A percentile compares a stretch with the other conserved stretches of the same genome.
Evolutionary conservation across 1,140 invertebrate species (phyloP).

Genomic region (Metopolophium dirhodum): DNA sequence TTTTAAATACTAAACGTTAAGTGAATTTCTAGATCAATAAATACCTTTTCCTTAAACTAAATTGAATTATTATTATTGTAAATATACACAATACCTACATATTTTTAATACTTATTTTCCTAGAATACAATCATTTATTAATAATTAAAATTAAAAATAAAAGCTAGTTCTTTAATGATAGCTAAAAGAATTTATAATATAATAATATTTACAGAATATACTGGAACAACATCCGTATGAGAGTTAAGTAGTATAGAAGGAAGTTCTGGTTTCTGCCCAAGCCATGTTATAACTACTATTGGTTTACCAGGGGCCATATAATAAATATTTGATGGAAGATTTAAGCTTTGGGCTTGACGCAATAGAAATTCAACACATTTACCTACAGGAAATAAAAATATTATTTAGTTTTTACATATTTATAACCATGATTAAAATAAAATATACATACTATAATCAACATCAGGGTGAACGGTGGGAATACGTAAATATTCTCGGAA

Average conservation of each 20-base stretch:
- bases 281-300: conserved; percentile 82
- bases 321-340: conserved; percentile 69
- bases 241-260: conserved; percentile 85
- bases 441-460: conserved; percentile 76
- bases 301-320: conserved; percentile 72
- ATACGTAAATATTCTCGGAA: conserved; percentile 82
- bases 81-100: neutral
- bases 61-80: too few relatives aligned
- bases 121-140: neutral
- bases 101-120: neutral
- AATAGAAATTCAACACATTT: conserved; percentile 76
- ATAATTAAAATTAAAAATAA: neutral
- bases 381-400: conserved; percentile 65
- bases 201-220: conserved; percentile 73
- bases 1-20: neutral
- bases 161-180: neutral
- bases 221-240: conserved; percentile 95
- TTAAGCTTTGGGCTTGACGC: conserved; percentile 72
- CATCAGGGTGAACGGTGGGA: conserved; percentile 80
- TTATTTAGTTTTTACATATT: neutral
- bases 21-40: too few relatives aligned
- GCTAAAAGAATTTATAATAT: neutral
- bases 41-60: too few relatives aligned
- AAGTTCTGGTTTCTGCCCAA: conserved; percentile 73
- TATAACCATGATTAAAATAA: neutral